A percentile compares a stretch with the other conserved stretches of the same genome.
These are phyloP conservation scores for Lordiphosa clarofinis DNA, from an alignment of 1,140 invertebrate species.

Conservation along the genomic window DNA sequence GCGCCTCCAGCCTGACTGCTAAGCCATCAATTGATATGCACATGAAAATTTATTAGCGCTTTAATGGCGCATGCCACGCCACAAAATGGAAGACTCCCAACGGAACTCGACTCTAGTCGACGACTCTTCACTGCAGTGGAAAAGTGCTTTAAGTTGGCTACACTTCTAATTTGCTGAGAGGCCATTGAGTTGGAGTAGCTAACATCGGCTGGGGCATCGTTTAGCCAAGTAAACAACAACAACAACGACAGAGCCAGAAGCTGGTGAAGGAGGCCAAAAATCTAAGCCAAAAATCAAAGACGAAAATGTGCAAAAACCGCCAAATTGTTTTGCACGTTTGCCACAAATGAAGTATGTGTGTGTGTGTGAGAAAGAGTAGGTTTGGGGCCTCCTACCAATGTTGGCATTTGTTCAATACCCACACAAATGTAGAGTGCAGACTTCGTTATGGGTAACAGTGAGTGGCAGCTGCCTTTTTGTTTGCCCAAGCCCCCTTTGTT, in stretches of 20 bases:
- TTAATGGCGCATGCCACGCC: slow-evolving; percentile 34
- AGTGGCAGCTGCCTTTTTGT: slow-evolving; percentile 7
- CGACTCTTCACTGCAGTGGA: slow-evolving; percentile 28
- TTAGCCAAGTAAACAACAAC: slow-evolving; percentile 2
- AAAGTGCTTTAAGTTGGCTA: slow-evolving; percentile 24
- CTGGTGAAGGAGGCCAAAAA: neutral
- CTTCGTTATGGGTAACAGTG: slow-evolving; percentile 20
- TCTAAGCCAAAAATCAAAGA: slow-evolving; percentile 53
- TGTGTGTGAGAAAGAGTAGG: slow-evolving; percentile 11
- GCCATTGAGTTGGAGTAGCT: slow-evolving; percentile 21
- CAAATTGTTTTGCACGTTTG: slow-evolving; percentile 42
- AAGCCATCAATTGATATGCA: slow-evolving; percentile 50
- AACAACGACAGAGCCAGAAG: neutral
- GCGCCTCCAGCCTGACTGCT: slow-evolving; percentile 16
- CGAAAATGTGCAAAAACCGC: slow-evolving; percentile 43
- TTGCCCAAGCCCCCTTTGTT: slow-evolving; percentile 14
- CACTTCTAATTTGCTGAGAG: slow-evolving; percentile 40
- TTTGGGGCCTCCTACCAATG: slow-evolving; percentile 12
- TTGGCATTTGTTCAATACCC: slow-evolving; percentile 55
- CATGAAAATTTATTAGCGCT: slow-evolving; percentile 49
- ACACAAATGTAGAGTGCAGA: slow-evolving; percentile 20
- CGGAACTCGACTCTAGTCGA: neutral
- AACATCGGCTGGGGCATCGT: neutral
- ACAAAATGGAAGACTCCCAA: slow-evolving; percentile 13
- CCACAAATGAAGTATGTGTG: slow-evolving; percentile 18